Percentiles rank a stretch among this genome's conserved stretches.
phyloP scores from a whole-genome alignment of 2,797 vertebrate genomes.

The Lepus oiostolus region DNA sequence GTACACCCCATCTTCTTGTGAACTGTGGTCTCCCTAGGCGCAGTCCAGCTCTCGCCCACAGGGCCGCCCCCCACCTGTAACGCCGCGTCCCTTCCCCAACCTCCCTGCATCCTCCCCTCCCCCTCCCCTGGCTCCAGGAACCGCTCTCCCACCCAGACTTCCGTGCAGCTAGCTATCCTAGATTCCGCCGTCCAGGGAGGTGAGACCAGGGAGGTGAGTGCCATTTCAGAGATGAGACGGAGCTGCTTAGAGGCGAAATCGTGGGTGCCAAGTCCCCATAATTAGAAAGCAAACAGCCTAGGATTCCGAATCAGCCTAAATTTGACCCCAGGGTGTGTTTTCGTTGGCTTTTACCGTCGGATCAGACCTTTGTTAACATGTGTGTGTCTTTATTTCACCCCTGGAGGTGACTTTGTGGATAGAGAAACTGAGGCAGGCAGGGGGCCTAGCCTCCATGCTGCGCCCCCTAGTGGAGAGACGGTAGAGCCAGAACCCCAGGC shows the following conservation, averaged over 20 bases:
- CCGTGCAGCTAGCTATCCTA: not conserved
- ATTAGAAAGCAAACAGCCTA: not conserved
- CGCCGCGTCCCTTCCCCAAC: not conserved
- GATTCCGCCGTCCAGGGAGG: not conserved
- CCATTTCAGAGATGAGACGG: not conserved
- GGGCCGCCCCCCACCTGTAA: not conserved
- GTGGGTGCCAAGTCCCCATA: not conserved
- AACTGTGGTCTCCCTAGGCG: accelerated
- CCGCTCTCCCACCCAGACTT: not conserved
- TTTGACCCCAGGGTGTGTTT: too few species aligned
- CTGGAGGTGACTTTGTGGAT: not conserved
- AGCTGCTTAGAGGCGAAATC: not conserved
- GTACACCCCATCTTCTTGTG: accelerated
- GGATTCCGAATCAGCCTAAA: not conserved
- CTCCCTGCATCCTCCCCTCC: too few species aligned
- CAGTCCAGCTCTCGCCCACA: accelerated
- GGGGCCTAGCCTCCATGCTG: too few species aligned
- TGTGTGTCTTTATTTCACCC: not conserved
- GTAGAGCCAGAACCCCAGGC: not conserved
- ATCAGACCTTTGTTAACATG: too few species aligned
- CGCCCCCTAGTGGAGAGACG: accelerated
- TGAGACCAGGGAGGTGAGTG: not conserved
- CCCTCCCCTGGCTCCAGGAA: too few species aligned
- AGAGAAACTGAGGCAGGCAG: not conserved
- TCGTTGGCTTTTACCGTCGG: not conserved